Evolutionary conservation across 2,797 vertebrate species (phyloP), one percentile per base, ranked within the genome.

Genomic region (Selene dorsalis): DNA sequence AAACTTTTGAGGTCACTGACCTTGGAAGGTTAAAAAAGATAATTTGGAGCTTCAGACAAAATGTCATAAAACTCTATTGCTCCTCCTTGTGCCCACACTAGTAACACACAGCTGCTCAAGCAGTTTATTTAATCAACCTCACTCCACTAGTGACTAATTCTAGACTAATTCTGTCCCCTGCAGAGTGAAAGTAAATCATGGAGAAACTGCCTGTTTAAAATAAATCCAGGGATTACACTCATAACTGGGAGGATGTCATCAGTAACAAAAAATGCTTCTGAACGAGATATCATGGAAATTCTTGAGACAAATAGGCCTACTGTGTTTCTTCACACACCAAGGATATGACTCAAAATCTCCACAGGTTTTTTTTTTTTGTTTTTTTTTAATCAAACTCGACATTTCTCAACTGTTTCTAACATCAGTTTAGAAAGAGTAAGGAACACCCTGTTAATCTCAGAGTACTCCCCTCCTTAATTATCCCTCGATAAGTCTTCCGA

Each of bases 191-290:
- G 43, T 32, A 62, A 30, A 56, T 63, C 16, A 74, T 9, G 50
- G 62, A 55, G 22, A 6, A 65, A 28, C 20, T 61, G 47, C 14
- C 60, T 43, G 30, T 69, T 56, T 39, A 50, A 41, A 61, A 48
- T 11, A 6, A 76, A 63, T 32, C 20, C 7, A 47, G 4, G 13
- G 14, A 17, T 75, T 38, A 22, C 26, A 43, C 52, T 64, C 8
- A 68, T n/a, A 18, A 71, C 3, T 28, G 12, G 18, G 20, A 50
- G n/a, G 22, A 35, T 35, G 20, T 11, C 55, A n/a, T 66, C 14
- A 59, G 32, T 17, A 28, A 38, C 6, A 28, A 71, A 38, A 55
- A 72, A 50, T 62, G 14, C 20, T 41, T 43, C 0, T 14, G 4
- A 14, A 14, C 8, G 13, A 41, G 30, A 28, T 58, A 48, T 12